These are phyloP conservation scores for Bombus breviceps DNA, from an alignment of 1,140 invertebrate genomes.

Conservation along the genomic window DNA sequence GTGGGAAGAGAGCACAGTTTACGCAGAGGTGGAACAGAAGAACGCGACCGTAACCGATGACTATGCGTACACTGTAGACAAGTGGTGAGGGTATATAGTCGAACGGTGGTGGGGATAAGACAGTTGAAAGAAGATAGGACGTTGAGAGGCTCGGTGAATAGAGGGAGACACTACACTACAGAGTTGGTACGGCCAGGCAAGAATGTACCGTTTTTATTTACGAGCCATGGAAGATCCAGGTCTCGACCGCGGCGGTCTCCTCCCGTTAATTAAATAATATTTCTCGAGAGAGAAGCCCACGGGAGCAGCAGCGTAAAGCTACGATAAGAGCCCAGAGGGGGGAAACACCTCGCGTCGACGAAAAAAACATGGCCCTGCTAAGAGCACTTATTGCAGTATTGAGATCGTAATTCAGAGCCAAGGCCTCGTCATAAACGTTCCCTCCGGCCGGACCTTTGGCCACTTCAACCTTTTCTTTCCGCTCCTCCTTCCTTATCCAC, in stretches of 20 bases:
- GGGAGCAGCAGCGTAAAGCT: conserved; percentile 70
- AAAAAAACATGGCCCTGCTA: conserved; percentile 73
- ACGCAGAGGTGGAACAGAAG: neutral
- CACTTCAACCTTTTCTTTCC: conserved; percentile 42
- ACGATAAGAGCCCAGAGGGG: conserved; percentile 64
- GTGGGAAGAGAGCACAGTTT: conserved; percentile 12
- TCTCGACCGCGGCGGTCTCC: conserved; percentile 58
- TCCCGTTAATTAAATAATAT: conserved; percentile 82
- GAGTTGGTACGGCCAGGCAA: conserved; percentile 26
- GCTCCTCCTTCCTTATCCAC: neutral
- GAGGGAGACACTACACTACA: conserved; percentile 11
- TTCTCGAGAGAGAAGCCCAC: conserved; percentile 70
- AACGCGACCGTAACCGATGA: conserved; percentile 5
- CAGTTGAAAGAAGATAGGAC: neutral
- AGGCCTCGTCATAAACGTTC: conserved; percentile 65
- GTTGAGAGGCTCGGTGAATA: neutral
- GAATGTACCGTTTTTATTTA: conserved; percentile 77
- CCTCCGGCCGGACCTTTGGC: conserved; percentile 51
- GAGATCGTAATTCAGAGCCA: conserved; percentile 79
- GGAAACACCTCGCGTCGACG: conserved; percentile 52
- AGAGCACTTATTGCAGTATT: conserved; percentile 81
- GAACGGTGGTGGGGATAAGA: neutral
- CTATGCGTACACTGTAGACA: neutral
- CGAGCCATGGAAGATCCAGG: conserved; percentile 65
- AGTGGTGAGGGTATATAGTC: neutral